Evolutionary conservation across 1,140 invertebrate genomes (phyloP).

Genomic region (Dryas iulia): DNA sequence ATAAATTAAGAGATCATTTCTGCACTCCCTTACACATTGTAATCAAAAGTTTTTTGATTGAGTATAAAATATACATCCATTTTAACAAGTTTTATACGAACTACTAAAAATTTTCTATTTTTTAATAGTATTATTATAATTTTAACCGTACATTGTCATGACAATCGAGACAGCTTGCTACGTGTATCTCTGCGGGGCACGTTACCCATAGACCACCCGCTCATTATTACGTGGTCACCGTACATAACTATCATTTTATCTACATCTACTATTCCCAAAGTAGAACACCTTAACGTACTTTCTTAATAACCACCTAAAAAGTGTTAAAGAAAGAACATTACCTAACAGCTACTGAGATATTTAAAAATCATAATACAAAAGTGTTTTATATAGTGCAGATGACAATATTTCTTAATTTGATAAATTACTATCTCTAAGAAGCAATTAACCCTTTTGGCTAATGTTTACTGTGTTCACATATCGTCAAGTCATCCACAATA

Average conservation of each 20-base stretch:
- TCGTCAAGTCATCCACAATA: not conserved
- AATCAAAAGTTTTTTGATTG: too few relatives aligned
- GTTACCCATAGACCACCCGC: slow-evolving; percentile 17
- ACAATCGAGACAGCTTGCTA: not conserved
- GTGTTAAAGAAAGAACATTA: too few relatives aligned
- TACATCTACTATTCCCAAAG: not conserved
- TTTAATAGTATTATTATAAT: not conserved
- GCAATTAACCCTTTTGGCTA: not conserved
- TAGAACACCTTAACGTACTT: too few relatives aligned
- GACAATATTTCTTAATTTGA: not conserved
- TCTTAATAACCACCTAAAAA: too few relatives aligned
- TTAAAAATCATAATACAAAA: too few relatives aligned
- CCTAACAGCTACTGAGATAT: too few relatives aligned
- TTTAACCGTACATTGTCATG: not conserved
- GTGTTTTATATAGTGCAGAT: too few relatives aligned
- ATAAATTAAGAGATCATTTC: too few relatives aligned
- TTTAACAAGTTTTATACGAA: too few relatives aligned
- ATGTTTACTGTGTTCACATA: not conserved
- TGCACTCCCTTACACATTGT: too few relatives aligned
- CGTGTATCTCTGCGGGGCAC: slow-evolving; percentile 19
- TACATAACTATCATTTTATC: not conserved
- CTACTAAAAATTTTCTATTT: too few relatives aligned
- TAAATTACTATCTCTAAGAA: not conserved
- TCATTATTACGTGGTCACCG: not conserved
- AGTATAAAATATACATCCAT: too few relatives aligned